Evolutionary conservation across 2,888 invertebrate genomes (phyloP).

Genomic region (Plebejus argus): DNA sequence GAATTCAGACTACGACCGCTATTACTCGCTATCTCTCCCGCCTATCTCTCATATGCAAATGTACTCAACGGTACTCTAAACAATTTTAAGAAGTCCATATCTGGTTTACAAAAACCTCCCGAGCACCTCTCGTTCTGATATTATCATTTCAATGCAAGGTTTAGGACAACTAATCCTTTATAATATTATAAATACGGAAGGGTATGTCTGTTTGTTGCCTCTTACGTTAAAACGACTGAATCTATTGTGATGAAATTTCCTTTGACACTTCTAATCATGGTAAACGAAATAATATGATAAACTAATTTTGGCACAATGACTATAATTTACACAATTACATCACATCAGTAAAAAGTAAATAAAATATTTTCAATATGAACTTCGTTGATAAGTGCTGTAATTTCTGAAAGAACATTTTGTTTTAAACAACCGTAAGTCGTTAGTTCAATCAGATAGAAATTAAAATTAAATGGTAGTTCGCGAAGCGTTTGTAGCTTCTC

Average conservation of each 20-base stretch:
- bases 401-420: background rate
- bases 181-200: background rate
- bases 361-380: too few species aligned
- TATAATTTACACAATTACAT: too few species aligned
- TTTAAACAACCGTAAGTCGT: background rate
- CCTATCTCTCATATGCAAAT: slow-evolving; percentile 46
- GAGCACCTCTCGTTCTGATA: slow-evolving; percentile 38
- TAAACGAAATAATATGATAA: too few species aligned
- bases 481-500: background rate
- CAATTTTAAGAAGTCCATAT: slow-evolving; percentile 44
- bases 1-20: slow-evolving; percentile 41
- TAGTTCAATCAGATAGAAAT: background rate
- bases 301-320: too few species aligned
- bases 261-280: too few species aligned
- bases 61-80: slow-evolving; percentile 42
- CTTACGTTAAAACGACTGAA: too few species aligned
- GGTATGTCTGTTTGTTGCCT: too few species aligned
- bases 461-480: background rate
- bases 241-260: too few species aligned
- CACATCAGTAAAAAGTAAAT: too few species aligned
- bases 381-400: too few species aligned
- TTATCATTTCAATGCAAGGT: slow-evolving; percentile 41
- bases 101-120: slow-evolving; percentile 40
- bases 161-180: slow-evolving; percentile 26
- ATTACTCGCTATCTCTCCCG: slow-evolving; percentile 41